Base-by-base conservation (phyloP, 2,797 vertebrate species). In the Nothura maculosa region DNA sequence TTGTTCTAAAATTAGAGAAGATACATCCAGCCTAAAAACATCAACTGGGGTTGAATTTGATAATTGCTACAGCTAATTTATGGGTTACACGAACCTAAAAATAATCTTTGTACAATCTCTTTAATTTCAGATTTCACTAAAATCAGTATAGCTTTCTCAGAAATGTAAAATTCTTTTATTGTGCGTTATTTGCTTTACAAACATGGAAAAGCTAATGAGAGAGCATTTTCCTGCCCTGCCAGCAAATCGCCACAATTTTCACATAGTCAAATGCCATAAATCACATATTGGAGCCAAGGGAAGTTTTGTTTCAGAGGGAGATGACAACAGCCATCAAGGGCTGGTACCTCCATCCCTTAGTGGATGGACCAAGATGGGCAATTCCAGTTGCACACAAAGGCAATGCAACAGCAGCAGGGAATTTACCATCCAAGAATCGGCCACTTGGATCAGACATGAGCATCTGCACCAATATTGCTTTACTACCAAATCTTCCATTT, bases 151-250 rank as follows among this genome's bases (percentile, higher is more conserved):
- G 18, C 16, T 74, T 74, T 24, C 43, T 66, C 50, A 79, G 55
- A 89, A 66, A 62, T 2, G 3, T 1, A 0, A 2, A 1, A 10
- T 61, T 9, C 2, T 66, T 62, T 47, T 32, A 8, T 11, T 14
- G 11, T 8, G 6, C 6, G 13, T 6, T 38, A 4, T 18, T 81
- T 34, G 30, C 48, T 74, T 24, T 80, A 52, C 18, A 63, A 68
- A 45, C 1, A 0, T n/a, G 47, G 52, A 61, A 93, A 70, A 55
- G 34, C 67, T 55, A 67, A 6, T 7, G 42, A 64, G n/a, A 32
- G 38, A 58, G 10, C 1, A 8, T 72, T 61, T 50, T 68, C 36
- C 58, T 57, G 58, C 67, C 36, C 30, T 30, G 10, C 8, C 20
- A 54, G 34, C 6, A 36, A 15, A 4, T 10, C 3, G 0, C 13